Conservation (phyloP, 1,140 invertebrate species). For the Dermatophagoides farinae region DNA sequence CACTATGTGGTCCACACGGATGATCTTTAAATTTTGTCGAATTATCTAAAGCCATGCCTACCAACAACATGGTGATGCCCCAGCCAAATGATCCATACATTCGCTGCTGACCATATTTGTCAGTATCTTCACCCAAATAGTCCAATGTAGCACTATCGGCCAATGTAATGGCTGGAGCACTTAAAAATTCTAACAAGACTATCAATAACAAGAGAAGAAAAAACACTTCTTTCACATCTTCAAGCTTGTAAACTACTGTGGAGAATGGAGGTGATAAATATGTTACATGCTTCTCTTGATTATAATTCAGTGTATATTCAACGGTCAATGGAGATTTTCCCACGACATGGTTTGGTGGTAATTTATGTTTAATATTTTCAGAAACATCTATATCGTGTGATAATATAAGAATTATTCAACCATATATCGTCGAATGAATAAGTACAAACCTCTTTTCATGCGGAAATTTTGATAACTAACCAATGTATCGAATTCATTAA, state of each 20-base stretch:
- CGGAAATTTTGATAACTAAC: not conserved
- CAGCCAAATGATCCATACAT: slow-evolving; percentile 97
- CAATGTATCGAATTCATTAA: not conserved
- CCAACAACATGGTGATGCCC: slow-evolving; percentile 95
- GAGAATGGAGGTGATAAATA: slow-evolving; percentile 81
- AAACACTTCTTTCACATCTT: slow-evolving; percentile 89
- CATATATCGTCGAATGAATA: not conserved
- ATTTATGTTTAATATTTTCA: slow-evolving; percentile 19
- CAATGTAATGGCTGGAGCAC: slow-evolving; percentile 86
- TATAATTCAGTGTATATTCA: slow-evolving; percentile 47
- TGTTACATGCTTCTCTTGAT: slow-evolving; percentile 40
- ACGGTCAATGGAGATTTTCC: slow-evolving; percentile 54
- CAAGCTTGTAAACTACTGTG: slow-evolving; percentile 62
- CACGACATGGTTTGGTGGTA: slow-evolving; percentile 26
- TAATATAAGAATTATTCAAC: slow-evolving; percentile 9
- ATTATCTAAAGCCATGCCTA: slow-evolving; percentile 81
- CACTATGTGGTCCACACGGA: slow-evolving; percentile 64
- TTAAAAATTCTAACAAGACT: slow-evolving; percentile 89
- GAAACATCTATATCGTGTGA: slow-evolving; percentile 18
- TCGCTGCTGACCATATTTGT: slow-evolving; percentile 77
- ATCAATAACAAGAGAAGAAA: slow-evolving; percentile 76
- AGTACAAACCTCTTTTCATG: slow-evolving; percentile 5
- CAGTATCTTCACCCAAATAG: slow-evolving; percentile 62
- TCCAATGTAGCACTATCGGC: slow-evolving; percentile 79
- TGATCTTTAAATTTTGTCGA: slow-evolving; percentile 66